These are phyloP conservation scores for Lathamus discolor DNA, from an alignment of 2,113 vertebrate genomes.

Conservation along the genomic window DNA sequence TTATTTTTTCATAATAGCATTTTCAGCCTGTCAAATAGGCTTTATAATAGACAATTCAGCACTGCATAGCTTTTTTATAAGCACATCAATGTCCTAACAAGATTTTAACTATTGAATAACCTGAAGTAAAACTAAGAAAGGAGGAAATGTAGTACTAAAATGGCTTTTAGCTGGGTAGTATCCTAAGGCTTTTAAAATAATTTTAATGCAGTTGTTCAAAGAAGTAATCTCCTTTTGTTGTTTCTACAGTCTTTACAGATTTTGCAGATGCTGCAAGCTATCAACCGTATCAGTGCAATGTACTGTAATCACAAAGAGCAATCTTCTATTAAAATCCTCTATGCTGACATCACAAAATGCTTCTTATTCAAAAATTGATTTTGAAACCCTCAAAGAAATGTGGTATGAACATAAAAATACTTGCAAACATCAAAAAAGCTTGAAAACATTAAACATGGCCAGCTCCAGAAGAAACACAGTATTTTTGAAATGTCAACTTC, in stretches of 20 bases:
- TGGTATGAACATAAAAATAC: not conserved
- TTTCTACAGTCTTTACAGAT: not conserved
- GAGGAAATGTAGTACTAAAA: not conserved
- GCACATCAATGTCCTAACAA: not conserved
- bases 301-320: not conserved
- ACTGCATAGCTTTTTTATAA: not conserved
- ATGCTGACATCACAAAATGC: not conserved
- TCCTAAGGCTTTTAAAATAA: not conserved
- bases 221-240: not conserved
- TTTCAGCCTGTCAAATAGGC: not conserved
- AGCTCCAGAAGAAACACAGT: not conserved
- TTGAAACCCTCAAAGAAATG: not conserved
- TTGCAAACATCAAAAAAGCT: not conserved
- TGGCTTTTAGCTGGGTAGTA: not conserved
- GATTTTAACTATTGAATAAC: not conserved
- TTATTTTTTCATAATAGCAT: not conserved
- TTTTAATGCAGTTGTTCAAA: not conserved
- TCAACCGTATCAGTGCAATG: not conserved
- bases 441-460: not conserved
- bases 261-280: not conserved
- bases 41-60: not conserved
- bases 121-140: not conserved
- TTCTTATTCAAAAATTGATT: not conserved
- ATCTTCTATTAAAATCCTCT: not conserved
- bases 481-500: not conserved